Conservation (phyloP, 2,113 vertebrate genomes). For the Tyrannus savana region DNA sequence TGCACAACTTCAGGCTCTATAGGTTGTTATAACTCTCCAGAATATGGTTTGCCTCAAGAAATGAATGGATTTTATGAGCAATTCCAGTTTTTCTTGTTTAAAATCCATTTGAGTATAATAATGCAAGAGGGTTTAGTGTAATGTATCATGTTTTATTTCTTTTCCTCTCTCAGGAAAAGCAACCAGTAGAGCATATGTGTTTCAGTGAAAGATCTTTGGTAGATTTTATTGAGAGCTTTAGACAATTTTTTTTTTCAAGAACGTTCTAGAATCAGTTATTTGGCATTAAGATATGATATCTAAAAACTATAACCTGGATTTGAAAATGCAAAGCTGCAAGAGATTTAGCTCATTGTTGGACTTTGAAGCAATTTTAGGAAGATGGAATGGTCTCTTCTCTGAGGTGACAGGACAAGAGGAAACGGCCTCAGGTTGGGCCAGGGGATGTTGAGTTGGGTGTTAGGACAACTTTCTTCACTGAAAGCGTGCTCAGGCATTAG, state of each 20-base stretch:
- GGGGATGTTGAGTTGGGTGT: background rate
- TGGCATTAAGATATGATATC: background rate
- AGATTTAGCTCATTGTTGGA: background rate
- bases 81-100: background rate
- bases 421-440: background rate
- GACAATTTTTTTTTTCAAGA: background rate
- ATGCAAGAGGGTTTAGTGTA: background rate
- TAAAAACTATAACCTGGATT: background rate
- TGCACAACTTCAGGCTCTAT: background rate
- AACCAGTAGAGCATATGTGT: background rate
- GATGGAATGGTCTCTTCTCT: background rate
- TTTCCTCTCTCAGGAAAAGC: background rate
- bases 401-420: background rate
- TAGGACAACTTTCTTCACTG: background rate
- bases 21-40: background rate
- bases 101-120: background rate
- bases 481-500: too few species aligned
- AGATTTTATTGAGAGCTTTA: background rate
- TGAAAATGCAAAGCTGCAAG: background rate
- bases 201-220: background rate
- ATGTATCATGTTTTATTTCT: background rate
- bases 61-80: background rate
- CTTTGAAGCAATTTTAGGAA: background rate
- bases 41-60: background rate
- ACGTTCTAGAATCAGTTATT: background rate